Base-by-base conservation (phyloP, 2,888 invertebrate species). In the Sphaerophoria rueppellii region DNA sequence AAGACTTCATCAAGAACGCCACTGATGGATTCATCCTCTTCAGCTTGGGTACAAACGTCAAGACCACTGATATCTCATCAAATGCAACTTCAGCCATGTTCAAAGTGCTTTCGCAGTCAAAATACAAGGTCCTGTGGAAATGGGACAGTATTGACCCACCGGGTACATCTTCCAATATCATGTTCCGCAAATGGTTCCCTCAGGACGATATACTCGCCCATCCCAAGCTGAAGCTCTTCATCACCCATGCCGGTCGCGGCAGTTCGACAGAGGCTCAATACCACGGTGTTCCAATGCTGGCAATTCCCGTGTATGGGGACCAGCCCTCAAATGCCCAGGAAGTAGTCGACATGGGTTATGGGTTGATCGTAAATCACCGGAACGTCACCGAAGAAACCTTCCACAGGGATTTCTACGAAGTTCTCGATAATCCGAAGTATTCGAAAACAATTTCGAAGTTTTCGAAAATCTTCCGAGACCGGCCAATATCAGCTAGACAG, bases 181-280 rank as follows among this genome's bases (percentile, higher is more conserved):
- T 93, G 67, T 90, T 93, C 5, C 90, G 92, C 48, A 93, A 93
- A 82, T 95, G 95, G 95, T 89, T 95, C 14, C 95, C 95, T 0
- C 95, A 95, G 88, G 93, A 93, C 63, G 94, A 94, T 87, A 92
- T 95, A 58, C 89, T 95, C 91, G 93, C 93, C 0, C 94, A 94
- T 89, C 93, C 93, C 0, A 93, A 94, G 67, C 88, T 93, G 4
- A 93, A 92, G 88, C 88, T 93, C 0, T 95, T 95, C 87, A 93
- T 95, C 87, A 93, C 94, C 0, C 95, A 95, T 88, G 95, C 94
- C 0, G 95, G 95, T 6, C 91, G 94, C 82, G 93, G 94, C 85
- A 93, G 94, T 61, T 92, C 93, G 3, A 93, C 93, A 88, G 95
- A 95, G 90, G 93, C 94, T 0, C 92, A 93, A 58, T 94, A 90